These are phyloP conservation scores for Polydrusus pterygomalis DNA, from an alignment of 2,888 invertebrate species.

Conservation along the genomic window DNA sequence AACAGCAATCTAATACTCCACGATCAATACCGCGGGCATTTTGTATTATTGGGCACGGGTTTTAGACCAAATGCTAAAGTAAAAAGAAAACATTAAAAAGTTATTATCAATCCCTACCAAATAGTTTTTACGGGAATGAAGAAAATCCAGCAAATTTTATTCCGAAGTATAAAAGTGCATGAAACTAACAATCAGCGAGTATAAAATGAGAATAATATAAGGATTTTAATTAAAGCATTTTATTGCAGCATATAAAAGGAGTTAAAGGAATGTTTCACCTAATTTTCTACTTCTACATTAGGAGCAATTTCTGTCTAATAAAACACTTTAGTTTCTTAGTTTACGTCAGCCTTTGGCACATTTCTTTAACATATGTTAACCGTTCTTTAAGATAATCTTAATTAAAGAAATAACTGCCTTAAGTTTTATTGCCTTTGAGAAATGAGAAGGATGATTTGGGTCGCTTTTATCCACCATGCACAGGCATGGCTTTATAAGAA, in stretches of 20 bases:
- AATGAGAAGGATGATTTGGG: background rate
- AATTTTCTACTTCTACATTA: constrained; percentile 39
- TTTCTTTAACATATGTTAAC: constrained; percentile 27
- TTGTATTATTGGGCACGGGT: too few species aligned
- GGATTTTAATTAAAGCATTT: constrained; percentile 42
- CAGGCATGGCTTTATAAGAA: background rate
- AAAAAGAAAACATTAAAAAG: too few species aligned
- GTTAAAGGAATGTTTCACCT: constrained; percentile 36
- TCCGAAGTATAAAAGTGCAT: background rate
- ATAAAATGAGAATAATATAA: constrained; percentile 38
- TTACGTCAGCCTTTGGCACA: constrained; percentile 33
- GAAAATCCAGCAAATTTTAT: too few species aligned
- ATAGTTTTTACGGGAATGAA: too few species aligned
- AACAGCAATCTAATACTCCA: too few species aligned
- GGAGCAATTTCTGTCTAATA: constrained; percentile 39
- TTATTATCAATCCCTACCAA: too few species aligned
- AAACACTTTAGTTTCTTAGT: constrained; percentile 39
- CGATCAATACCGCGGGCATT: too few species aligned
- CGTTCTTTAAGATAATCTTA: constrained; percentile 13
- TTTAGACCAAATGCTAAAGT: too few species aligned
- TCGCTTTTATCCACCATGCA: background rate
- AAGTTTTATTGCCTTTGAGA: constrained; percentile 1
- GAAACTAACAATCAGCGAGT: constrained; percentile 19
- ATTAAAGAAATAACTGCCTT: constrained; percentile 14
- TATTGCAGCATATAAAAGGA: constrained; percentile 38